Evolutionary conservation across 2,113 vertebrate species (phyloP), one percentile per base, ranked within the genome.

Genomic region (Cichladusa arquata): DNA sequence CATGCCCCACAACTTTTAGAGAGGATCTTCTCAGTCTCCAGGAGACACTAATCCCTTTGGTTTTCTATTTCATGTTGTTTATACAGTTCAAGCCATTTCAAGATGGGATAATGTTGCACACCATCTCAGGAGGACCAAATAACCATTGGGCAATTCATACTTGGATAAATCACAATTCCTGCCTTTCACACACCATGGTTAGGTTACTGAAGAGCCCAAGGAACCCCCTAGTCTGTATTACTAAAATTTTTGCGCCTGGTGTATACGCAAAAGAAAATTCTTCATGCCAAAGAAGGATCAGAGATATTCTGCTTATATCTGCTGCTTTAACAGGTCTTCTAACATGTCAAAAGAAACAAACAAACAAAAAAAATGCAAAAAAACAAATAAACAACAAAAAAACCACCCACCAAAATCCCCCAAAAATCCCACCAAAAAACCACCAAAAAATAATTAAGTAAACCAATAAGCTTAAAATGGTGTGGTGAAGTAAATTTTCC

Each of bases 41-140:
- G 56, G 91, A 93, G 69, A 81, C 69, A 64, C 47, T 92, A 96
- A 93, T 88, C 71, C 56, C 69, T 81, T 64, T 40, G 88, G 91
- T 62, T 88, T 96, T 94, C 76, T 83, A 47, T 91, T 95, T 92
- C 95, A 81, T 81, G 54, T 58, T 91, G 91, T 95, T 95, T 92
- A 90, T 88, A 64, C 6, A 95, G 67, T 74, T 82, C 91, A 76
- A 92, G 24, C 9, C 65, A 56, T 71, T 87, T 74, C 84, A 62
- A 83, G 79, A 86, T 34, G 48, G 54, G 72, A 81, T 93, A 51
- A 90, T 58, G 40, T 26, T 69, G 51, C 77, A 14, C 34, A 48
- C 36, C 56, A 58, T 50, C 40, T 88, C 82, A 25, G 58, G 47
- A 81, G 24, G 51, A n/a, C 34, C 20, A 9, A 73, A 86, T 38